A percentile compares a stretch with the other conserved stretches of the same genome.
Conservation (phyloP, 2,797 vertebrate species). For the Silurus lanzhouensis region DNA sequence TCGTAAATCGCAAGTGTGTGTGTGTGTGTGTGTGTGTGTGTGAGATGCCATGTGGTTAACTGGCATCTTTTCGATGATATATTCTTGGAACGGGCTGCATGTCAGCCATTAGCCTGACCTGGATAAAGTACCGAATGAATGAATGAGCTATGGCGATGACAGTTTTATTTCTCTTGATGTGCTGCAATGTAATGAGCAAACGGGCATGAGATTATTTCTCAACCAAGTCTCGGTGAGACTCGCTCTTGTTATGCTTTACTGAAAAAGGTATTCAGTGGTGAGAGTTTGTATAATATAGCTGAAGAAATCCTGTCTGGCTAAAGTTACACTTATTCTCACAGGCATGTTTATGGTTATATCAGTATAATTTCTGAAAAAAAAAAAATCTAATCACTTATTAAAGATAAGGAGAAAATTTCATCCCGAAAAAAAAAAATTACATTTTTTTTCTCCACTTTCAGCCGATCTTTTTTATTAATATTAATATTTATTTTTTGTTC, state of each 20-base stretch:
- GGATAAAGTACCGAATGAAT: conserved; percentile 4
- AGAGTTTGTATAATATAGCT: not conserved
- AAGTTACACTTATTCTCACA: too few species aligned
- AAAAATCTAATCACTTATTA: not conserved
- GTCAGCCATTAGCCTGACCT: not conserved
- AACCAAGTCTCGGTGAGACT: not conserved
- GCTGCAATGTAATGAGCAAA: not conserved
- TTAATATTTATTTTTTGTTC: not conserved
- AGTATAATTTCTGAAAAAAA: not conserved
- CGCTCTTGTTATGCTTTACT: not conserved
- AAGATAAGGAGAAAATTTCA: not conserved
- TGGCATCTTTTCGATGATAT: not conserved
- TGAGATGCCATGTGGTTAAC: not conserved
- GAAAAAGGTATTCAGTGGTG: not conserved
- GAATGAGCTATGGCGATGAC: not conserved
- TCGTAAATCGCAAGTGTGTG: too few species aligned
- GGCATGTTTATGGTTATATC: not conserved
- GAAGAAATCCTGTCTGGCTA: not conserved
- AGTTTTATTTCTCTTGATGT: not conserved
- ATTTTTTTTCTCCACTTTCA: not conserved
- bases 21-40: not conserved
- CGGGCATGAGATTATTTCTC: not conserved
- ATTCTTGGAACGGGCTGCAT: not conserved
- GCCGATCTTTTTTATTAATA: not conserved
- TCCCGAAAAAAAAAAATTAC: too few species aligned